Conservation (phyloP, 2,888 invertebrate genomes). For the Agapetus fuscipes region DNA sequence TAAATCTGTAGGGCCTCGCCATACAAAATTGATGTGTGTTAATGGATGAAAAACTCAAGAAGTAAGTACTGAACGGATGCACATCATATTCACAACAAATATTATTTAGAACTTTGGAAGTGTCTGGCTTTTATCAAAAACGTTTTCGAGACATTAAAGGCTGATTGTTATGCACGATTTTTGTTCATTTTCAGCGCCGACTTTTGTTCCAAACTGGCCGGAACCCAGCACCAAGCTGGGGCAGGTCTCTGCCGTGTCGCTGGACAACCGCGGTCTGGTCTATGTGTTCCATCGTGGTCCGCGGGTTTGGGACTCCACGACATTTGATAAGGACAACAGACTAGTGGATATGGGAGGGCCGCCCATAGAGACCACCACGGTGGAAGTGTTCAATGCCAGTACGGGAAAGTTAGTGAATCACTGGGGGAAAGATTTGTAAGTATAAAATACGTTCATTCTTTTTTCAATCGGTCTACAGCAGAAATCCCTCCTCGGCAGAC, state of each 20-base stretch:
- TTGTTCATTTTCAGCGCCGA: slow-evolving; percentile 35
- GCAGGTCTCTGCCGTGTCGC: slow-evolving; percentile 71
- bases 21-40: too few species aligned
- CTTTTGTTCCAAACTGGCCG: slow-evolving; percentile 50
- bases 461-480: too few species aligned
- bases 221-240: slow-evolving; percentile 47
- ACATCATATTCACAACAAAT: too few species aligned
- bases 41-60: too few species aligned
- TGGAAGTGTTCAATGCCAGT: slow-evolving; percentile 51
- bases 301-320: slow-evolving; percentile 49
- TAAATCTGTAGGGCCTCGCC: too few species aligned
- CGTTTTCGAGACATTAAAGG: too few species aligned
- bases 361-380: slow-evolving; percentile 53
- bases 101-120: too few species aligned
- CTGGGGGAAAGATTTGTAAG: slow-evolving; percentile 64
- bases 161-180: too few species aligned
- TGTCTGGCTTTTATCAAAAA: too few species aligned
- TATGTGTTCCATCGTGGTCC: slow-evolving; percentile 75
- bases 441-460: slow-evolving; percentile 19
- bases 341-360: slow-evolving; percentile 45
- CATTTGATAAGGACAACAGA: slow-evolving; percentile 50
- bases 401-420: slow-evolving; percentile 51
- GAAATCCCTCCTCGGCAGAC: too few species aligned
- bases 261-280: slow-evolving; percentile 62
- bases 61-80: too few species aligned